Evolutionary conservation across 2,888 invertebrate genomes (phyloP), one percentile per base, ranked within the genome.

Genomic region (Diplolepis rosae): DNA sequence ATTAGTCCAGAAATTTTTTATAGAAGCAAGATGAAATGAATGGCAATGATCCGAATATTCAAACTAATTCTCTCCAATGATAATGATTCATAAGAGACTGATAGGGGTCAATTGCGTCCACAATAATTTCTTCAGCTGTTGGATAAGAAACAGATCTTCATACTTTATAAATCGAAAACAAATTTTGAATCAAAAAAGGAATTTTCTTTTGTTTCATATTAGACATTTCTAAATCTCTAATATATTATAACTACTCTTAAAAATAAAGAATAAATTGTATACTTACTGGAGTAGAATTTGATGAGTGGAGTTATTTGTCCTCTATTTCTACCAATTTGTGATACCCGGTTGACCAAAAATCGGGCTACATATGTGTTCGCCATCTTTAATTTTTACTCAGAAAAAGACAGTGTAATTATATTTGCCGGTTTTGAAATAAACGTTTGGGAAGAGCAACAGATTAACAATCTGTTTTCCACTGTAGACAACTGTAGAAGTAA

Each of bases 261-360:
- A n/a, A 4, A 48, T 48, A 0, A 24, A 9, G 15, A 50, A 18
- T 18, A 18, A 7, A 9, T 22, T 48, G 4, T 7, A 28, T 39
- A 61, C 61, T 11, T 39, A 61, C 61, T 39, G n/a, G 61, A 61
- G 22, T 61, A 61, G n/a, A 35, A 61, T 6, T 61, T 61, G 6
- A 39, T 32, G 4, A 13, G 18, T 9, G 39, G 39, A 5, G 35
- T 13, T 39, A 22, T 13, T 7, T 35, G 22, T 7, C 6, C 22
- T 32, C 24, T 24, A 61, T 13, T 61, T n/a, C 35, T 61, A 6
- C 61, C 22, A 1, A 39, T 18, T 6, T 39, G 18, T 2, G 61
- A 18, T 39, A 61, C 5, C 5, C 61, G 61, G 13, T 13, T 61
- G 0, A 61, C 15, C 13, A 61, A 61, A 35, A 61, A n/a, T 39